phyloP scores from a whole-genome alignment of 2,113 vertebrate species.

The Poeciliopsis retropinna region DNA sequence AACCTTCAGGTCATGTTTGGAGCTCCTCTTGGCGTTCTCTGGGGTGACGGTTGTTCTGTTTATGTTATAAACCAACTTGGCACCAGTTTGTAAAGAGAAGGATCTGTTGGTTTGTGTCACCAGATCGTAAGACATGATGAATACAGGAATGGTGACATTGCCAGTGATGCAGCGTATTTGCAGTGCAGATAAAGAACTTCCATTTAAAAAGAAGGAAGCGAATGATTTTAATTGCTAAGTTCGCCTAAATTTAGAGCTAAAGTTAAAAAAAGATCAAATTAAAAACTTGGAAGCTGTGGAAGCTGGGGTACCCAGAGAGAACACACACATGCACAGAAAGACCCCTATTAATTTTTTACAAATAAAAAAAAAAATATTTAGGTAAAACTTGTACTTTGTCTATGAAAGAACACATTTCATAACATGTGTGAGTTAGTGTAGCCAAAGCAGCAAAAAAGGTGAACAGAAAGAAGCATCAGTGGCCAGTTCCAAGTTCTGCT shows the following conservation, averaged over 20 bases:
- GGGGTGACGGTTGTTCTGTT: slow-evolving; percentile 2
- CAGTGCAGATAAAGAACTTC: not conserved
- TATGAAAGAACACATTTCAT: no score
- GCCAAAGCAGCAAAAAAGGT: no score
- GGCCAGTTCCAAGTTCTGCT: no score
- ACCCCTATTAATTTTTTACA: no score
- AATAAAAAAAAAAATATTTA: no score
- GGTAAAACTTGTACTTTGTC: no score
- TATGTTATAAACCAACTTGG: slow-evolving; percentile 29
- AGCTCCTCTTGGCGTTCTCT: slow-evolving; percentile 1
- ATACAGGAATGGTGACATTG: slow-evolving; percentile 11
- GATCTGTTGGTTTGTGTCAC: not conserved
- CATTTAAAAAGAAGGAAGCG: not conserved
- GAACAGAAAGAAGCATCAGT: no score
- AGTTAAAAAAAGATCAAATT: not conserved
- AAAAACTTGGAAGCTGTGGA: no score
- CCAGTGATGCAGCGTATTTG: slow-evolving; percentile 7
- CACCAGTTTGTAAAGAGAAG: not conserved
- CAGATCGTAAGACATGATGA: slow-evolving; percentile 17
- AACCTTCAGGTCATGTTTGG: slow-evolving; percentile 32
- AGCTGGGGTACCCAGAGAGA: no score
- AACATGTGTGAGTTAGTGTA: no score
- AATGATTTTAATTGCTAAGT: not conserved
- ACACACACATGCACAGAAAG: no score
- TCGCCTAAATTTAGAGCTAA: not conserved